Evolutionary conservation across 2,113 vertebrate species (phyloP), one percentile per base, ranked within the genome.

Genomic region (Sturnira hondurensis): DNA sequence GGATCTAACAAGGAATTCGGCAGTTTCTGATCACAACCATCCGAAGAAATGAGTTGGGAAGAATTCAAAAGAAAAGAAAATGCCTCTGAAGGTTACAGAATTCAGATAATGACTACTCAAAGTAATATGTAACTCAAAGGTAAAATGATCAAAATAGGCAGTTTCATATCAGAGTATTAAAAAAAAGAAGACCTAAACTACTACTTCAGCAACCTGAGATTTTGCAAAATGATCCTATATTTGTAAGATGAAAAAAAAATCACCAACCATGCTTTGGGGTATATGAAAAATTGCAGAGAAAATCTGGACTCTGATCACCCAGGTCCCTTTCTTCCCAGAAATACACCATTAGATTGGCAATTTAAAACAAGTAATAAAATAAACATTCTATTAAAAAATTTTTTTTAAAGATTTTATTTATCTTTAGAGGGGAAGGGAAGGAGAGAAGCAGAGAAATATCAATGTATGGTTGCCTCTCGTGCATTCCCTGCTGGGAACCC

Each of bases 1-100:
- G 22, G 15, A 22, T 22, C 26, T n/a, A 71, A 13, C 12, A 73
- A 73, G 38, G 33, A 89, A 85, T 54, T 73, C 52, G 54, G 50
- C 45, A 78, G 54, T 83, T 96, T 94, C 83, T 85, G 38, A 92
- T 56, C 45, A 85, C 61, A 96, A 78, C 24, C 63, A 84, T 9
- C 31, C 14, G 10, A 94, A 89, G 20, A 28, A 67, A 67, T 19
- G 22, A 89, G 33, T 65, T 67, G 85, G 65, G 22, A 84, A 14
- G 19, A 85, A 85, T n/a, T 89, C 16, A 78, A 63, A 70, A 52
- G 38, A 36, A 86, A 80, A 45, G 36, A 86, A 41, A 89, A 84
- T 50, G 4, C 47, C 15, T 71, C 8, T 73, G 33, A 54, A 67
- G n/a, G 41, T 43, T 24, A 93, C 0, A 43, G 0, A 88, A 56